phyloP scores from a whole-genome alignment of 92 coral and sea anemone species.

The Diadumene lineata region DNA sequence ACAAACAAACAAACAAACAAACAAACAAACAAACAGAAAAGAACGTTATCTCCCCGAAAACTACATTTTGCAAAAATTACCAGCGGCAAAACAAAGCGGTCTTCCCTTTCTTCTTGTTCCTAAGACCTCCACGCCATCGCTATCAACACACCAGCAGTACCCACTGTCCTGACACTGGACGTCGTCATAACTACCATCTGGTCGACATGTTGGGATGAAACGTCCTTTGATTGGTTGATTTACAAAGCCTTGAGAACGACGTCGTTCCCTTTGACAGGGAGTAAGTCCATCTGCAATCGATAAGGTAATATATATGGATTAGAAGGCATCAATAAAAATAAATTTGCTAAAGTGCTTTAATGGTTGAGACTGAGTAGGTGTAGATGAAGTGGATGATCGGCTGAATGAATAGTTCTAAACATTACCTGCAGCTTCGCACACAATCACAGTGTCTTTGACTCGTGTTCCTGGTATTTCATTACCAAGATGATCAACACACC shows the following conservation, averaged over 20 bases:
- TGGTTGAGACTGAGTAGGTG: no score
- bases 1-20: not conserved
- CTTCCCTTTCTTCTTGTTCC: constrained; percentile 71
- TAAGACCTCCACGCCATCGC: constrained; percentile 72
- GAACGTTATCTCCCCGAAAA: no score
- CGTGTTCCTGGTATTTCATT: constrained; percentile 75
- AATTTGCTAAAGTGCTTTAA: no score
- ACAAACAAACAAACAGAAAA: not conserved
- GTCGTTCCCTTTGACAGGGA: constrained; percentile 68
- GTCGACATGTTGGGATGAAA: constrained; percentile 72
- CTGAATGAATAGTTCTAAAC: no score
- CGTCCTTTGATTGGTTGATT: constrained; percentile 46
- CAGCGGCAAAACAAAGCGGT: constrained; percentile 60
- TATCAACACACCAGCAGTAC: constrained; percentile 90
- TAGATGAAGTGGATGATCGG: no score
- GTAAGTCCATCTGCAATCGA: constrained; percentile 55
- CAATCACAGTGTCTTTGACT: constrained; percentile 47
- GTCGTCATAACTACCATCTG: constrained; percentile 72
- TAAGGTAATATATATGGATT: not conserved
- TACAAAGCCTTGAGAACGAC: constrained; percentile 66
- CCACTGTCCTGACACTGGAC: constrained; percentile 82
- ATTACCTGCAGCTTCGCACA: constrained; percentile 72
- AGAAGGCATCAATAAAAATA: not conserved
- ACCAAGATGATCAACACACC: constrained; percentile 91
- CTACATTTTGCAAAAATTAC: no score